Conservation (phyloP, 2,888 invertebrate species). For the Napeogenes sylphis region DNA sequence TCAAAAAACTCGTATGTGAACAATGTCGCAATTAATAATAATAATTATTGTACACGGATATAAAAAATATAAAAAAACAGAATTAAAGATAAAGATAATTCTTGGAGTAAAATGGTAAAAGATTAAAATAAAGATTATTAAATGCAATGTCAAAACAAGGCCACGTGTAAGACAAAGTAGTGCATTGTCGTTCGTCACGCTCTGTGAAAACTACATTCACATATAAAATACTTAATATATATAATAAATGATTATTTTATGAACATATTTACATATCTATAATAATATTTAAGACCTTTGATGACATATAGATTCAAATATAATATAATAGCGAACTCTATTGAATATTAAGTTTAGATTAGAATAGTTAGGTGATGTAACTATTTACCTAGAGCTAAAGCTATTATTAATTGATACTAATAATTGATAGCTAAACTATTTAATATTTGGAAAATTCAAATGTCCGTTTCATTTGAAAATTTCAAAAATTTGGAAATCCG, state of each 20-base stretch:
- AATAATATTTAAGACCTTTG: no score
- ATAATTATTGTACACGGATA: not conserved
- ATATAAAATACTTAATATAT: constrained; percentile 5
- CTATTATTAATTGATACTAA: no score
- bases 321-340: no score
- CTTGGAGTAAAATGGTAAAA: not conserved
- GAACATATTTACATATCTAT: no score
- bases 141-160: constrained; percentile 7
- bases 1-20: no score
- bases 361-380: not conserved
- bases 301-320: no score
- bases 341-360: not conserved
- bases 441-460: no score
- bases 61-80: not conserved
- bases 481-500: no score
- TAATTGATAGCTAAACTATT: no score
- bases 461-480: no score
- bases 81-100: not conserved
- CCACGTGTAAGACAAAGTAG: constrained; percentile 2
- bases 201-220: constrained; percentile 27
- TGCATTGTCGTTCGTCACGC: constrained; percentile 40
- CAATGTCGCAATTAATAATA: no score
- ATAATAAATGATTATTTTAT: not conserved
- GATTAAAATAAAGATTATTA: constrained; percentile 1
- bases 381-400: no score